These are phyloP conservation scores for Phyllopteryx taeniolatus DNA, from an alignment of 2,113 vertebrate species.

Conservation along the genomic window DNA sequence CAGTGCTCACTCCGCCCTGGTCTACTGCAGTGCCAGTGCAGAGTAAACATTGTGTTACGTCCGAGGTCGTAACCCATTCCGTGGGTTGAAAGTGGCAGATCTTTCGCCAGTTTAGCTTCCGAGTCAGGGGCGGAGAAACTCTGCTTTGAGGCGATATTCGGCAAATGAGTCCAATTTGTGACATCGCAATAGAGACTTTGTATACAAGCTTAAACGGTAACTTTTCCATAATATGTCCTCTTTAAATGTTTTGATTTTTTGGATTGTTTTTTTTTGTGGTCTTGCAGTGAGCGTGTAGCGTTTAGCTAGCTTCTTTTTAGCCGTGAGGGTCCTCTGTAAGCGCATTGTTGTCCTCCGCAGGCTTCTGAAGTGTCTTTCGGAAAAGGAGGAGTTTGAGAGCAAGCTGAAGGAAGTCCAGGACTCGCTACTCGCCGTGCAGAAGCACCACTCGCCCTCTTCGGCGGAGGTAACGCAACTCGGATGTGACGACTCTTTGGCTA, in stretches of 20 bases:
- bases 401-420: constrained; percentile 77
- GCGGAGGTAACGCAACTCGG: constrained; percentile 51
- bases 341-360: constrained; percentile 54
- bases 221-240: neutral
- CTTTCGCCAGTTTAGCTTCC: too few relatives aligned
- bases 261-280: neutral
- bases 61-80: too few relatives aligned
- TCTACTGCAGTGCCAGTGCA: too few relatives aligned
- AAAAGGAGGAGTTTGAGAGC: constrained; percentile 81
- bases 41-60: too few relatives aligned
- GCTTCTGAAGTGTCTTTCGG: constrained; percentile 79
- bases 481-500: too few relatives aligned
- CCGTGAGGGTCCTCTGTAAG: neutral
- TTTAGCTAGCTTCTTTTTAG: neutral
- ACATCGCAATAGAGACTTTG: too few relatives aligned
- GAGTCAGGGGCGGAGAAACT: too few relatives aligned
- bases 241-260: neutral
- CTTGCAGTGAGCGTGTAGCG: constrained; percentile 9
- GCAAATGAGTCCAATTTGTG: too few relatives aligned
- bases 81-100: too few relatives aligned
- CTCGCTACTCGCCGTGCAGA: constrained; percentile 49
- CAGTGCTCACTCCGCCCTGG: too few relatives aligned
- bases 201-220: too few relatives aligned
- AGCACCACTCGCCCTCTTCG: constrained; percentile 60
- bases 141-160: too few relatives aligned